phyloP scores from a whole-genome alignment of 2,888 invertebrate genomes.

The Erebia palarica region DNA sequence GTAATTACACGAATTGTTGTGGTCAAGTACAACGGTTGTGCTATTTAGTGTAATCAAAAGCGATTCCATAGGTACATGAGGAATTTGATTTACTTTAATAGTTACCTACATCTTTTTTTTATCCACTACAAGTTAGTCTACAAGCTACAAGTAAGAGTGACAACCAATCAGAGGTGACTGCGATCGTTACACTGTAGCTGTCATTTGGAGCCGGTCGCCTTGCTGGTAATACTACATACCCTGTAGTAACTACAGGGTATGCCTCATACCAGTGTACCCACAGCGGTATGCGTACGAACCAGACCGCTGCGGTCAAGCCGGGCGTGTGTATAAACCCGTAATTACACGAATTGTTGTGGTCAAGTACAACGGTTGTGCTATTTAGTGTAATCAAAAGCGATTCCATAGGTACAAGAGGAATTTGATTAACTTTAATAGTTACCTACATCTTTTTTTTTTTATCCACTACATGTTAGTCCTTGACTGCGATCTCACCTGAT shows the following conservation, averaged over 20 bases:
- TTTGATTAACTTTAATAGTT: background rate
- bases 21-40: slow-evolving; percentile 14
- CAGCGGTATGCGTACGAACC: slow-evolving; percentile 13
- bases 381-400: slow-evolving; percentile 12
- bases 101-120: background rate
- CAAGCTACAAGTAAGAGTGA: too few relatives aligned
- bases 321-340: slow-evolving; percentile 18
- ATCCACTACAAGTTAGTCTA: too few relatives aligned
- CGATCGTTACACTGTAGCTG: too few relatives aligned
- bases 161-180: too few relatives aligned
- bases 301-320: slow-evolving; percentile 15
- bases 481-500: too few relatives aligned
- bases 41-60: slow-evolving; percentile 14
- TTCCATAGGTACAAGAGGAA: background rate
- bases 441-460: too few relatives aligned
- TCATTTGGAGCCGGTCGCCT: too few relatives aligned
- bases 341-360: slow-evolving; percentile 21
- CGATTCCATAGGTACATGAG: background rate
- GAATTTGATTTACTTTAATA: slow-evolving; percentile 1
- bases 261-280: background rate
- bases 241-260: background rate
- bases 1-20: slow-evolving; percentile 21
- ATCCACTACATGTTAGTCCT: too few relatives aligned
- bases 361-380: slow-evolving; percentile 11
- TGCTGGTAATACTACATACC: too few relatives aligned